Percentiles rank a stretch among this genome's conserved stretches.
Evolutionary conservation across 2,888 invertebrate species (phyloP).

Genomic region (Zelleria hepariella): DNA sequence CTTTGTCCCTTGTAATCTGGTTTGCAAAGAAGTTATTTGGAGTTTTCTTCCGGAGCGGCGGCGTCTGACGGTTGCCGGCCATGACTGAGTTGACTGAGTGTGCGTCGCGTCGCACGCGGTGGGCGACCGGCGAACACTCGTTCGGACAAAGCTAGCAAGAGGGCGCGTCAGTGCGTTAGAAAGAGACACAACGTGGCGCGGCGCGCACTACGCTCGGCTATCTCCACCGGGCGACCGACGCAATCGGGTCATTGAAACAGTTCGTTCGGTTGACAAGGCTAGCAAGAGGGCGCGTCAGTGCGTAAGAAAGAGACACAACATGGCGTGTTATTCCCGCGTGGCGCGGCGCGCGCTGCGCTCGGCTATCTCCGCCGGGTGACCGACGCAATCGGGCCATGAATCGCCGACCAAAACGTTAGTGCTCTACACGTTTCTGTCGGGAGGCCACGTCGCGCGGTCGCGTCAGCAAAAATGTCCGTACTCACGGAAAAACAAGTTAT

Average conservation of each 20-base stretch:
- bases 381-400: not conserved
- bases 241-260: too few relatives aligned
- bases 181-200: not conserved
- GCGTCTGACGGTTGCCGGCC: too few relatives aligned
- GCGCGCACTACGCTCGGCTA: not conserved
- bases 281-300: not conserved
- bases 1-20: too few relatives aligned
- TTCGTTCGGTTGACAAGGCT: too few relatives aligned
- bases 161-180: not conserved
- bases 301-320: not conserved
- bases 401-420: not conserved
- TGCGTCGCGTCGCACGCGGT: too few relatives aligned
- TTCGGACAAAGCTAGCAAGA: not conserved
- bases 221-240: too few relatives aligned
- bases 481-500: constrained; percentile 1
- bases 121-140: too few relatives aligned
- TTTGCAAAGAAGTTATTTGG: too few relatives aligned
- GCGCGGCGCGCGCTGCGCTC: not conserved
- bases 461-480: not conserved
- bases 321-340: too few relatives aligned
- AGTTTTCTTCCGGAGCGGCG: too few relatives aligned
- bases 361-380: not conserved
- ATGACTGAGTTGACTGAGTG: too few relatives aligned
- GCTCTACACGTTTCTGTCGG: not conserved
- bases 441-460: not conserved